Conservation (phyloP, 2,888 invertebrate species). For the Chrysolina oricalcia region DNA sequence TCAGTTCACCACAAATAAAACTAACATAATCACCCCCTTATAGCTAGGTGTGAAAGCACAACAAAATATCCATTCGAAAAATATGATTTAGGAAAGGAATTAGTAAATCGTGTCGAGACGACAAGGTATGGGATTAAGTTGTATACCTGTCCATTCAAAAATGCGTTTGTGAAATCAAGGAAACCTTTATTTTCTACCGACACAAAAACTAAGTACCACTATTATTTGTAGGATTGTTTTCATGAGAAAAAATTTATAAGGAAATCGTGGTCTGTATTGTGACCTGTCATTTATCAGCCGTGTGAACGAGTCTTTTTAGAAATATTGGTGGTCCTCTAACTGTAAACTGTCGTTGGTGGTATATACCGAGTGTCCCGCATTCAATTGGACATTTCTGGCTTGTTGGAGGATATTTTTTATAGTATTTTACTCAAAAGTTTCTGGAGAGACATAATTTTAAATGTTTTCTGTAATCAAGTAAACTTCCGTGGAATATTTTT, state of each 20-base stretch:
- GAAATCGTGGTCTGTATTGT: background rate
- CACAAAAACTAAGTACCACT: slow-evolving; percentile 20
- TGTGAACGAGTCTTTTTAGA: background rate
- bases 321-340: background rate
- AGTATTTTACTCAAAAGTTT: no score
- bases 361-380: background rate
- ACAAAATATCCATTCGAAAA: slow-evolving; percentile 41
- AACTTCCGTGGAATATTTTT: no score
- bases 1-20: background rate
- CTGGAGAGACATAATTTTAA: no score
- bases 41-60: slow-evolving; percentile 24
- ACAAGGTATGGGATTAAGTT: slow-evolving; percentile 45
- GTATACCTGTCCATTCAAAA: slow-evolving; percentile 47
- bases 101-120: slow-evolving; percentile 47
- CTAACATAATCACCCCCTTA: background rate
- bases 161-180: slow-evolving; percentile 13
- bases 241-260: background rate
- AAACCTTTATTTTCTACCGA: slow-evolving; percentile 27
- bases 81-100: slow-evolving; percentile 42
- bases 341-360: background rate
- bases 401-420: no score
- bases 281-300: slow-evolving; percentile 3
- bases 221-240: background rate
- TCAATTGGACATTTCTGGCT: no score
- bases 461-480: no score